A percentile compares a stretch with the other conserved stretches of the same genome.
These are phyloP conservation scores for Lutjanus argentimaculatus DNA, from an alignment of 2,797 vertebrate genomes.

Conservation along the genomic window DNA sequence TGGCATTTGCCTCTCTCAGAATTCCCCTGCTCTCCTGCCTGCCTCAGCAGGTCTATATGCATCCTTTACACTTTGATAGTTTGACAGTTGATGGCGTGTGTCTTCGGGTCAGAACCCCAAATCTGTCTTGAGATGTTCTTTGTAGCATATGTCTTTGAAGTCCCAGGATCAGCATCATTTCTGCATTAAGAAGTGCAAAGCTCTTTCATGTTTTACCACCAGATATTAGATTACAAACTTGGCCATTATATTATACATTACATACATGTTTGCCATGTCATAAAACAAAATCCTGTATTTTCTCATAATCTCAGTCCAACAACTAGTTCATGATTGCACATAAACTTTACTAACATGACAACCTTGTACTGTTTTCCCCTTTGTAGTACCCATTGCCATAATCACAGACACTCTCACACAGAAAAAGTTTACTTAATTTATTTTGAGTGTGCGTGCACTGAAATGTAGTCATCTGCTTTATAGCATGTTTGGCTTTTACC, in stretches of 20 bases:
- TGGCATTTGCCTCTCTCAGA: conserved; percentile 29
- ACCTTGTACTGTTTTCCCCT: neutral
- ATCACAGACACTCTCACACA: neutral
- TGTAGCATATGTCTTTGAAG: neutral
- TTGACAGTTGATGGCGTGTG: conserved; percentile 26
- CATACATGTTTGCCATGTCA: neutral
- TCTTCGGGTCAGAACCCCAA: conserved; percentile 31
- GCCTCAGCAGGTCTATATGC: conserved; percentile 43
- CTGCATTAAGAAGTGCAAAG: neutral
- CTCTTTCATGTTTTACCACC: conserved; percentile 11
- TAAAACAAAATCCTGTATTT: neutral
- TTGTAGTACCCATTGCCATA: too few species aligned
- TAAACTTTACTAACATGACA: neutral
- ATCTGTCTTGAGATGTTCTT: conserved; percentile 5
- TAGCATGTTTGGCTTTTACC: neutral
- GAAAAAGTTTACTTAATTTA: neutral
- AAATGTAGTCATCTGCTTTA: neutral
- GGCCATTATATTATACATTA: neutral
- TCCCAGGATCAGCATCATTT: conserved; percentile 1
- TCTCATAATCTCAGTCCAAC: neutral
- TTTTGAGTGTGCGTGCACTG: neutral
- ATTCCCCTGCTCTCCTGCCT: conserved; percentile 16
- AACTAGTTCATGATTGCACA: neutral
- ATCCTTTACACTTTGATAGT: conserved; percentile 21
- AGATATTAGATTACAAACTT: conserved; percentile 7